Evolutionary conservation across 23 tunicate species (phyloP), one percentile per base, ranked within the genome.

Genomic region (Ascidia mentula): DNA sequence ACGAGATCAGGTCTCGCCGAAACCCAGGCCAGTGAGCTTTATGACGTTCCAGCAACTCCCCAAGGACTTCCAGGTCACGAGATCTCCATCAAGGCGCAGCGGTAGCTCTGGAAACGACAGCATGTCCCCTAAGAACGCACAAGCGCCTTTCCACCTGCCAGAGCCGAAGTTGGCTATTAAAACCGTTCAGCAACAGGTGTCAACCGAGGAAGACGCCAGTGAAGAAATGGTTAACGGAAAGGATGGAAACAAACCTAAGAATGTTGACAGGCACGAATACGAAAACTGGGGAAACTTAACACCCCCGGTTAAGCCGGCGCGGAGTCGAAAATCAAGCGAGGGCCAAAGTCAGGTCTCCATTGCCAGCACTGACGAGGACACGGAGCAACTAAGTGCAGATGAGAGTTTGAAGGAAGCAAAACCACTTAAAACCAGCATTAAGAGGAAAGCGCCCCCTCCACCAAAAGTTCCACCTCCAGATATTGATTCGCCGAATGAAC

Each of bases 11-110:
- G 46, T 65, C 32, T 8, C 79, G 4, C 17, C 74, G 6, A 79
- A 72, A 9, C 90, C 75, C 24, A 37, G 95, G 69, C 95, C 95
- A 8, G 82, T 90, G 22, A 90, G 95, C 75, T 90, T 90, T 40
- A 78, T 77, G 85, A 90, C 95, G 53, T 90, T 90, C 38, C 95
- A 84, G 36, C 79, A 69, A 82, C 20, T 37, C 4, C 65, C 65
- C 13, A 53, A 20, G 65, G 65, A 53, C 65, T 53, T 53, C 24
- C 24, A 26, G 12, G 24, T 53, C 65, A 53, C 22, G 65, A 6
- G 65, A 9, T 53, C 65, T 3, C 65, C 65, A 28, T 53, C 65
- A 28, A 53, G 24, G 13, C 65, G 24, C 65, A 53, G 65, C 24
- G 65, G 28, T 5, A 28, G 24, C 24, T 53, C 65, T 53, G 65